Evolutionary conservation across 2,888 invertebrate genomes (phyloP).

Genomic region (Drosophila niveifrons): DNA sequence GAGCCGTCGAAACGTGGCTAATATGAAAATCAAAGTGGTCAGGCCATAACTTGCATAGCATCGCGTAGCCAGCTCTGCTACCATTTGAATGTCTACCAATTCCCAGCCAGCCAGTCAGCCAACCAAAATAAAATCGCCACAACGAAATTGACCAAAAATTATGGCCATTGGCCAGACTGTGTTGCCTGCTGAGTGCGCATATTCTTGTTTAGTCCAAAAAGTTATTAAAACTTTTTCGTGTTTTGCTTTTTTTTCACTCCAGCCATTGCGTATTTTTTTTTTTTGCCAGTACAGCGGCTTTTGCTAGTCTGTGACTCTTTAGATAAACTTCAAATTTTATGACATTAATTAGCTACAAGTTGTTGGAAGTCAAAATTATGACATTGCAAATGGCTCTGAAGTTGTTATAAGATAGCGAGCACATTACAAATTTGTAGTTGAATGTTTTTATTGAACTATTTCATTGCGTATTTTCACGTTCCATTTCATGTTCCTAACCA

Average conservation of each 20-base stretch:
- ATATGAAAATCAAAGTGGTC: slow-evolving; percentile 74
- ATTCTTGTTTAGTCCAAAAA: slow-evolving; percentile 67
- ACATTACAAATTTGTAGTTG: slow-evolving; percentile 7
- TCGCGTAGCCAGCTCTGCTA: slow-evolving; percentile 48
- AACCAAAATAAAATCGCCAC: slow-evolving; percentile 10
- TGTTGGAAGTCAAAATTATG: slow-evolving; percentile 28
- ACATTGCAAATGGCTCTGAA: slow-evolving; percentile 13
- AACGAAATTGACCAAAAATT: slow-evolving; percentile 54
- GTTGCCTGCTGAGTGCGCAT: slow-evolving; percentile 58
- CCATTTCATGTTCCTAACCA: not conserved
- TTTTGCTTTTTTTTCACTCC: slow-evolving; percentile 5
- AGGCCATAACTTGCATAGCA: slow-evolving; percentile 66
- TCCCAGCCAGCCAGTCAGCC: slow-evolving; percentile 28
- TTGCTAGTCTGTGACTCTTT: slow-evolving; percentile 60
- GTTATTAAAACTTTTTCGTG: slow-evolving; percentile 37
- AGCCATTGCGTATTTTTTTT: slow-evolving; percentile 41
- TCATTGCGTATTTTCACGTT: not conserved
- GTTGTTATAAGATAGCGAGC: slow-evolving; percentile 3
- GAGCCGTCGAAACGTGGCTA: slow-evolving; percentile 39
- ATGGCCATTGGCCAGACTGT: slow-evolving; percentile 50
- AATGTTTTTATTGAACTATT: not conserved
- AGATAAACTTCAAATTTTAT: slow-evolving; percentile 42
- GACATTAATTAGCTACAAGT: slow-evolving; percentile 67
- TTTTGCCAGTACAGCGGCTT: slow-evolving; percentile 59
- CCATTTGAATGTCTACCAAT: slow-evolving; percentile 61